Conservation (phyloP, 2,113 vertebrate species). For the Pantherophis guttatus region DNA sequence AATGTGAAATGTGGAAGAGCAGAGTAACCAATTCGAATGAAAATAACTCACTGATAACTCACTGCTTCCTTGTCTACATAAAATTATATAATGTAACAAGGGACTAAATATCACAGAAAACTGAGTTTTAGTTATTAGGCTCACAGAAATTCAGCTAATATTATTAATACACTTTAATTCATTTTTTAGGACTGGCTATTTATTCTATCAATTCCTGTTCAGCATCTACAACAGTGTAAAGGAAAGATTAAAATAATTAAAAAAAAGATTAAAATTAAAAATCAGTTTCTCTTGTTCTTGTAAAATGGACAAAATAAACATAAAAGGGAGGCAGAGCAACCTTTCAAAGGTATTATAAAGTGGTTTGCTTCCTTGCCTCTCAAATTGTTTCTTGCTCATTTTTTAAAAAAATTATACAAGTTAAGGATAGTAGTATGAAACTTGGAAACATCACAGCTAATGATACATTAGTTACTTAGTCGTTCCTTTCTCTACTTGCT, state of each 20-base stretch:
- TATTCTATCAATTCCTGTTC: background rate
- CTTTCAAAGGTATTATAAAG: background rate
- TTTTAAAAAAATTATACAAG: background rate
- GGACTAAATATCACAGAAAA: background rate
- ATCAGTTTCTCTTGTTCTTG: background rate
- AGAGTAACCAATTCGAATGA: background rate
- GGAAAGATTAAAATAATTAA: background rate
- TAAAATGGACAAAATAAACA: background rate
- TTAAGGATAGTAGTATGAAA: background rate
- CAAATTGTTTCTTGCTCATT: background rate
- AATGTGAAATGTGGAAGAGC: background rate
- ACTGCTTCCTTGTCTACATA: too few species aligned
- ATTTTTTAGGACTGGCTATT: background rate
- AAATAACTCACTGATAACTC: background rate
- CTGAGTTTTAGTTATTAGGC: background rate
- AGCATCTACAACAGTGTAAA: too few species aligned
- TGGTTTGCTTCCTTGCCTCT: background rate
- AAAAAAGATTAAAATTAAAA: background rate
- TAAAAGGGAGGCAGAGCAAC: background rate
- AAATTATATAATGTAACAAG: background rate
- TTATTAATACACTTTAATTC: background rate
- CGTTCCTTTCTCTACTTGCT: background rate
- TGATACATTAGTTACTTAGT: background rate
- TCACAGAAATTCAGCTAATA: background rate
- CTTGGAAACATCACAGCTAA: background rate